Evolutionary conservation across 92 coral and sea anemone genomes (phyloP).

Genomic region (Epizoanthus rinbou): DNA sequence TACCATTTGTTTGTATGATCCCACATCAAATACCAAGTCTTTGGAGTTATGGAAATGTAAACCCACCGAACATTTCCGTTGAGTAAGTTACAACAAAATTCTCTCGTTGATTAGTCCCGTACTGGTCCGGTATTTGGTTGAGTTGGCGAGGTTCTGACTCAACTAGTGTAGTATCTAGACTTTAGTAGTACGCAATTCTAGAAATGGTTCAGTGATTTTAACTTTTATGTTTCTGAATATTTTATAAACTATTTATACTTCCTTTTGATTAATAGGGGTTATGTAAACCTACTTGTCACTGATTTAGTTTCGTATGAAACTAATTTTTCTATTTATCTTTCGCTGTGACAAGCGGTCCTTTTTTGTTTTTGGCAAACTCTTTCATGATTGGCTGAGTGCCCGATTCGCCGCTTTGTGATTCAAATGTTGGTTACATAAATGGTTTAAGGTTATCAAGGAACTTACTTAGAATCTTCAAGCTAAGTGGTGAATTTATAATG

Average conservation of each 20-base stretch:
- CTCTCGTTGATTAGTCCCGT: no score
- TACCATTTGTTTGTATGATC: no score
- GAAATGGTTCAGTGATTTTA: no score
- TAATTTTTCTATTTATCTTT: slow-evolving; percentile 4
- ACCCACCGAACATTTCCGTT: no score
- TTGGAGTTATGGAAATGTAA: no score
- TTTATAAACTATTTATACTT: neutral
- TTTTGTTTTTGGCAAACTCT: slow-evolving; percentile 3
- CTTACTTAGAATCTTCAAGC: slow-evolving; percentile 21
- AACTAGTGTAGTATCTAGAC: no score
- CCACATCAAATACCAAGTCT: no score
- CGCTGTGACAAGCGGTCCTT: slow-evolving; percentile 33
- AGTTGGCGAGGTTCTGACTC: no score
- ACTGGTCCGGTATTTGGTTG: no score
- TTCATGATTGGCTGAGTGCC: slow-evolving; percentile 32
- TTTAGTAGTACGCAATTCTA: no score
- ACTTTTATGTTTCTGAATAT: no score
- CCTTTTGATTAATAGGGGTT: slow-evolving; percentile 1
- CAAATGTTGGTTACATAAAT: slow-evolving; percentile 28
- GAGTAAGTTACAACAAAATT: no score
- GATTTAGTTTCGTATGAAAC: slow-evolving; percentile 27
- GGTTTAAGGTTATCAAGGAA: neutral
- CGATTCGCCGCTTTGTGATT: slow-evolving; percentile 34
- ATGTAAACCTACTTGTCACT: neutral
- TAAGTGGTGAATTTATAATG: slow-evolving; percentile 13